Conservation (phyloP, 2,797 vertebrate genomes). For the Rhabdophis nuchalis region DNA sequence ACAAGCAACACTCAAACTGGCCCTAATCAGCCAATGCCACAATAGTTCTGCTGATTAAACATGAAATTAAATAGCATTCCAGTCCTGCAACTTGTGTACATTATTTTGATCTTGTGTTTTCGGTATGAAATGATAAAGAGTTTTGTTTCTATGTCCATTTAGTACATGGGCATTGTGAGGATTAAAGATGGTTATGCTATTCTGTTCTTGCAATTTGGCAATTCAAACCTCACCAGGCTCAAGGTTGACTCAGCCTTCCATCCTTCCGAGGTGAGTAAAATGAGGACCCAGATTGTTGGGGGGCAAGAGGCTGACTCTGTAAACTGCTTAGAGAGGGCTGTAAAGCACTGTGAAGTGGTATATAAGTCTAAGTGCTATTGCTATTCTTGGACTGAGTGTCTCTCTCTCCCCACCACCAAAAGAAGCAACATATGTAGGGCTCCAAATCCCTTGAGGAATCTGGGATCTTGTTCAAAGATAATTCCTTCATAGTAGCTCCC, state of each 20-base stretch:
- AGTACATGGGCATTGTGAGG: constrained; percentile 57
- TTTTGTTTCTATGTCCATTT: background rate
- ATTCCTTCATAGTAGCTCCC: background rate
- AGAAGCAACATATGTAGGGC: background rate
- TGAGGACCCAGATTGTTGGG: too few species aligned
- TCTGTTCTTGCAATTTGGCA: too few species aligned
- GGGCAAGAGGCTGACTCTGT: too few species aligned
- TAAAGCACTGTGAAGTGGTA: too few species aligned
- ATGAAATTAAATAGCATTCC: constrained; percentile 73
- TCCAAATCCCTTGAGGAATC: background rate
- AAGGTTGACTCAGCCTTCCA: too few species aligned
- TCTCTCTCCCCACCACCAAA: background rate
- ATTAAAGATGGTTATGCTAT: constrained; percentile 6
- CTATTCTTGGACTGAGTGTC: too few species aligned
- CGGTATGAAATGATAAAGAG: constrained; percentile 7
- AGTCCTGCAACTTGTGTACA: constrained; percentile 57
- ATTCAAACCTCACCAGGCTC: too few species aligned
- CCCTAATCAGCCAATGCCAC: constrained; percentile 65
- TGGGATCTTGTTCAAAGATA: background rate
- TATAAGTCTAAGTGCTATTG: background rate
- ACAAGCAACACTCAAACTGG: constrained; percentile 68
- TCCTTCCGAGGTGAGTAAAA: too few species aligned
- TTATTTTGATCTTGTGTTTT: constrained; percentile 45
- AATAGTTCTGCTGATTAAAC: constrained; percentile 76
- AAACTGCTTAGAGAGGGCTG: too few species aligned